Base-by-base conservation (phyloP, 2,888 invertebrate species). In the Atherix ibis region DNA sequence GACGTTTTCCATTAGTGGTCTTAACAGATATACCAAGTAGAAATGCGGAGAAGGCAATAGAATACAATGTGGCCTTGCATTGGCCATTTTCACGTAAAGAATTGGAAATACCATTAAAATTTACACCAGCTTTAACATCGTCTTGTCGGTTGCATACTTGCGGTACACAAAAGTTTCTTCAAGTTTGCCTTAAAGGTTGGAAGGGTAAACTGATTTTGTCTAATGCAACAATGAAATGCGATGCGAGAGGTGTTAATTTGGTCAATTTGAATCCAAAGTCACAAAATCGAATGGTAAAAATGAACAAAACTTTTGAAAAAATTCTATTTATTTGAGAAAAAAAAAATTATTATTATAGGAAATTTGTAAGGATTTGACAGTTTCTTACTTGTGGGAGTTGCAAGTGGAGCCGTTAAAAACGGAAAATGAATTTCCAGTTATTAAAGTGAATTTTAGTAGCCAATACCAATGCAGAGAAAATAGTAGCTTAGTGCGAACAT, bases 311-410 rank as follows among this genome's bases (percentile, higher is more conserved):
- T 6, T 6, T 22, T 22, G 6, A 8, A 10, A 22, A 22, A 22
- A 8, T 22, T 22, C 22, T 22, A 6, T 22, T 22, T 28, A 17
- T n/a, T 6, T 17, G 19, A 27, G 35, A 36, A 16, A 36, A 19
- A n/a, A 25, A 26, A 10, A 28, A 18, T 18, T 31, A 26, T 32
- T 32, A 39, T 52, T 56, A 13, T 53, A 77, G 77, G 58, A 66
- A 40, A 75, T 88, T 34, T 73, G 74, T 38, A 76, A 75, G 47
- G 76, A 80, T 2, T 71, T 80, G 40, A 79, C 71, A 34, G 76
- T 79, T 0, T 81, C 82, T 0, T 87, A 79, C 53, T 71, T 89
- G 65, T 91, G 88, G 80, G 84, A 89, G 55, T 61, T 81, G 2
- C 69, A 69, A 16, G 70, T 74, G 40, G 72, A 72, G 35, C 72